phyloP scores from a whole-genome alignment of 2,113 vertebrate species.

The Corydoras maculifer region DNA sequence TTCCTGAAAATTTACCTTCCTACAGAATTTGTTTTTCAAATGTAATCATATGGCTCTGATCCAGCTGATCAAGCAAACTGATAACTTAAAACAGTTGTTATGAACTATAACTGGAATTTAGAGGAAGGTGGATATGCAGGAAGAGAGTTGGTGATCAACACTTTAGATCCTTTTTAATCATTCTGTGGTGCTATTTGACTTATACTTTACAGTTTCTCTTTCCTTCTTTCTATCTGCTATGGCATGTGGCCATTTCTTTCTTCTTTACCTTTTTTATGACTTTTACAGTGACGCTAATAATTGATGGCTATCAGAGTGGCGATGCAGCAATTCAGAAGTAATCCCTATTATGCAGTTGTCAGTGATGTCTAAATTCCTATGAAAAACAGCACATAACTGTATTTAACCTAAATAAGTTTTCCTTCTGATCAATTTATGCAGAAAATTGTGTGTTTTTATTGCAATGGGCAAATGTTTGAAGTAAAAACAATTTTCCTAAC shows the following conservation, averaged over 20 bases:
- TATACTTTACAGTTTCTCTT: constrained; percentile 8
- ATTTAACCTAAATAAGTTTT: no score
- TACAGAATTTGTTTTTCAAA: constrained; percentile 4
- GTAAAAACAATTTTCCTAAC: no score
- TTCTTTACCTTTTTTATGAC: background rate
- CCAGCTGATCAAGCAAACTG: constrained; percentile 1
- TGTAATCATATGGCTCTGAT: constrained; percentile 1
- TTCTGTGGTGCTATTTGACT: background rate
- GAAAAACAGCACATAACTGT: no score
- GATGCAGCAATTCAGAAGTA: no score
- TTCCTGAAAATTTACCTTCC: background rate
- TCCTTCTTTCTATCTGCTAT: background rate
- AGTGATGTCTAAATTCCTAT: no score
- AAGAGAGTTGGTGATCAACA: constrained; percentile 1
- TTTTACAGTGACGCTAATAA: background rate
- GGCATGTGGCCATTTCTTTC: background rate
- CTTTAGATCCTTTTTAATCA: constrained; percentile 28
- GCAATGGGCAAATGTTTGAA: no score
- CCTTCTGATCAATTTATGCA: no score
- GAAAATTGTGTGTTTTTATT: no score
- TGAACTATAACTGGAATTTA: background rate
- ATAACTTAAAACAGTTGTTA: background rate
- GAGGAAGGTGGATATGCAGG: constrained; percentile 2
- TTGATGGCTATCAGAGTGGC: no score
- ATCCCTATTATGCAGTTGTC: no score